Evolutionary conservation across 2,113 vertebrate species (phyloP).

Genomic region (Podarcis raffonei): DNA sequence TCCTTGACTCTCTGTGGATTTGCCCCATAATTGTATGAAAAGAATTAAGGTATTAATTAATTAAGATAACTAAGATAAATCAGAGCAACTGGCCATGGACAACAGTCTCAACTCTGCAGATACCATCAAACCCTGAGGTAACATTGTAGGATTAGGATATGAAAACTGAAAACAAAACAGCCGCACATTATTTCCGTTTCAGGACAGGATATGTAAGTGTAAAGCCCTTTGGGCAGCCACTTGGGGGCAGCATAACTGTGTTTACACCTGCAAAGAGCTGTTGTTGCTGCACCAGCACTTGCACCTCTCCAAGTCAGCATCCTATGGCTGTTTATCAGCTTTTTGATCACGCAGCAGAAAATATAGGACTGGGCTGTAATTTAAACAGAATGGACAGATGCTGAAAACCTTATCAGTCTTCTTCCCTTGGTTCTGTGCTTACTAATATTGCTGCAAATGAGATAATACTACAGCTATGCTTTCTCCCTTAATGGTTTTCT

Average conservation of each 20-base stretch:
- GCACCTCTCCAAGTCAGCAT: neutral
- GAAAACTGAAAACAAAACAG: neutral
- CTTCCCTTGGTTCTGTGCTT: too few species aligned
- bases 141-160: neutral
- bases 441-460: too few species aligned
- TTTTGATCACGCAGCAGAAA: neutral
- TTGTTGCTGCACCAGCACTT: neutral
- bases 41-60: neutral
- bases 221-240: neutral
- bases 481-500: too few species aligned
- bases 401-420: neutral
- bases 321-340: neutral
- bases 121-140: neutral
- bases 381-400: neutral
- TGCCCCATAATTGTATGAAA: neutral
- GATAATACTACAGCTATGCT: too few species aligned
- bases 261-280: neutral
- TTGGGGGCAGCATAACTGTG: constrained; percentile 25
- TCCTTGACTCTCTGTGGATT: neutral
- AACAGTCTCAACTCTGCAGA: neutral
- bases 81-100: neutral
- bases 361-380: neutral
- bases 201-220: neutral
- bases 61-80: neutral
- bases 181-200: neutral